These are phyloP conservation scores for Apis mellifera DNA, from an alignment of 1,140 invertebrate genomes.

Conservation along the genomic window DNA sequence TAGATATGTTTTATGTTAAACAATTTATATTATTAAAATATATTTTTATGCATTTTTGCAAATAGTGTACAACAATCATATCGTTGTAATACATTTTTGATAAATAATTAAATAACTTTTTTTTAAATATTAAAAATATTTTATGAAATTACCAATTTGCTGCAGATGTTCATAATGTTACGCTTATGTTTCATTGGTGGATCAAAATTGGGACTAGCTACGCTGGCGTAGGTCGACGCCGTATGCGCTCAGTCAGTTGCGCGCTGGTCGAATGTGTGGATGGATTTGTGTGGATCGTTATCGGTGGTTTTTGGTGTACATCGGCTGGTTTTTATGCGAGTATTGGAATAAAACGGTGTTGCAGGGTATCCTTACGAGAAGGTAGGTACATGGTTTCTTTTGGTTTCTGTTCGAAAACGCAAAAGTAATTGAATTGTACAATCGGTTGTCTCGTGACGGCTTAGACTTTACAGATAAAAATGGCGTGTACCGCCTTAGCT, in stretches of 20 bases:
- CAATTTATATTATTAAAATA: not conserved
- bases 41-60: not conserved
- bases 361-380: conserved; percentile 67
- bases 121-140: not conserved
- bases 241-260: conserved; percentile 72
- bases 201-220: conserved; percentile 59
- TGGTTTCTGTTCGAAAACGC: conserved; percentile 41
- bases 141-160: not conserved
- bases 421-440: conserved; percentile 39
- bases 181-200: conserved; percentile 17
- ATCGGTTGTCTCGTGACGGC: conserved; percentile 54
- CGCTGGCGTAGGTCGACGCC: conserved; percentile 65
- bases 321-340: conserved; percentile 72
- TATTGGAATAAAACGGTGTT: conserved; percentile 65
- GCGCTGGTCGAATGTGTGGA: conserved; percentile 76
- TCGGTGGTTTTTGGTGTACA: conserved; percentile 67
- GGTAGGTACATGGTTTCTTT: conserved; percentile 63
- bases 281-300: conserved; percentile 64
- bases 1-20: not conserved
- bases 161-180: conserved; percentile 19
- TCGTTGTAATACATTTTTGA: too few relatives aligned
- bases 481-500: conserved; percentile 71
- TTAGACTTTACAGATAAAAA: conserved; percentile 72
- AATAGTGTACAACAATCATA: not conserved
- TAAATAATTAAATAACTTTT: not conserved